Percentiles rank a stretch among this genome's conserved stretches.
Conservation (phyloP, 2,888 invertebrate species). For the Autographa gamma region DNA sequence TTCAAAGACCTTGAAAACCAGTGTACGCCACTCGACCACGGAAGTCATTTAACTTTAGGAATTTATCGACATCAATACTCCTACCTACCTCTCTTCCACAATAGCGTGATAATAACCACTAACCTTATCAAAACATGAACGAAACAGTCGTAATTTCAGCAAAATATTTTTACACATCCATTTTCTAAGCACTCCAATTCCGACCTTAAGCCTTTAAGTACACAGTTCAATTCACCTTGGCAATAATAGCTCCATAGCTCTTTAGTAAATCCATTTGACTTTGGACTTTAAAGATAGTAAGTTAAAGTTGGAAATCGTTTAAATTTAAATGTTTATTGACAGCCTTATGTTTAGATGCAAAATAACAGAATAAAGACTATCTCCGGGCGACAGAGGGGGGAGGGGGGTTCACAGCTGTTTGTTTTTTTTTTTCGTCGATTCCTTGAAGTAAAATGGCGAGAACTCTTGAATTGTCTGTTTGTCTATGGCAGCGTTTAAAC, state of each 20-base stretch:
- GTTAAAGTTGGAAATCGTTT: not conserved
- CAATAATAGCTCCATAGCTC: not conserved
- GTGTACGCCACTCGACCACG: too few relatives aligned
- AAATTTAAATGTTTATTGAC: not conserved
- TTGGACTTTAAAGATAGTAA: not conserved
- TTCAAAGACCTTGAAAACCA: too few relatives aligned
- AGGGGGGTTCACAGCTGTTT: not conserved
- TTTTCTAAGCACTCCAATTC: not conserved
- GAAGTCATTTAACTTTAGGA: too few relatives aligned
- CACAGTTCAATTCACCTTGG: not conserved
- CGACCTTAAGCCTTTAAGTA: not conserved
- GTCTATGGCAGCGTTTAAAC: not conserved
- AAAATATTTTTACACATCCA: not conserved
- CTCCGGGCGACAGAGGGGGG: not conserved
- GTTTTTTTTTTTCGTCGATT: not conserved
- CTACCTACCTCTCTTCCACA: not conserved
- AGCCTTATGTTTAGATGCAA: conserved; percentile 4
- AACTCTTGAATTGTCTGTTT: not conserved
- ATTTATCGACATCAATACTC: not conserved
- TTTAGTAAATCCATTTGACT: not conserved
- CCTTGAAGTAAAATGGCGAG: not conserved
- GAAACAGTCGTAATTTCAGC: conserved; percentile 1
- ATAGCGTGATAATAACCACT: not conserved
- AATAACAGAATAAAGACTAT: conserved; percentile 2
- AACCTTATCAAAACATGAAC: conserved; percentile 1